These are phyloP conservation scores for Myrmecophaga tridactyla DNA, from an alignment of 2,113 vertebrate species.

Conservation along the genomic window DNA sequence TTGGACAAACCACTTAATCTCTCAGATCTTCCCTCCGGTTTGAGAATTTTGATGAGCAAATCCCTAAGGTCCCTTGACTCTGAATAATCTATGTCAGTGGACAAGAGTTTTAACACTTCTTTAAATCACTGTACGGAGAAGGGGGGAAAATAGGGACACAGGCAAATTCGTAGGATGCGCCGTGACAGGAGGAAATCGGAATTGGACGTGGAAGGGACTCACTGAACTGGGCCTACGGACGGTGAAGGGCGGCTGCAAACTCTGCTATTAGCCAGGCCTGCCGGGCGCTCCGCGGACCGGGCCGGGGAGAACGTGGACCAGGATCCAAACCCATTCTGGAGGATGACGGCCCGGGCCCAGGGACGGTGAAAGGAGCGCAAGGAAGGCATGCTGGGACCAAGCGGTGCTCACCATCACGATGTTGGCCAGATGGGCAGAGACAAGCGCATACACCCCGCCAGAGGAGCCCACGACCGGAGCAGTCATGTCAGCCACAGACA, in stretches of 20 bases:
- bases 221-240: not conserved
- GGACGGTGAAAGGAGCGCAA: not conserved
- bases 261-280: too few species aligned
- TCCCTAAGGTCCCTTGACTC: not conserved
- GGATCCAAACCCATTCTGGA: not conserved
- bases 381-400: not conserved
- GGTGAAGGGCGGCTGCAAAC: not conserved
- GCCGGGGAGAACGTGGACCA: accelerated
- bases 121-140: not conserved
- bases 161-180: not conserved
- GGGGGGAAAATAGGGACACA: not conserved
- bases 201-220: not conserved
- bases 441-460: slow-evolving; percentile 95
- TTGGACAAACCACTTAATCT: not conserved
- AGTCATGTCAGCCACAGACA: slow-evolving; percentile 97
- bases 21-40: not conserved
- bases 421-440: slow-evolving; percentile 97
- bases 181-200: not conserved
- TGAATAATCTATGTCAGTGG: not conserved
- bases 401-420: slow-evolving; percentile 94
- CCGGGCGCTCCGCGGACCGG: not conserved
- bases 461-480: slow-evolving; percentile 96
- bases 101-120: not conserved
- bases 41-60: not conserved
- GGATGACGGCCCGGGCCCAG: not conserved